phyloP scores from a whole-genome alignment of 2,113 vertebrate genomes.

The Hemiprocne comata region DNA sequence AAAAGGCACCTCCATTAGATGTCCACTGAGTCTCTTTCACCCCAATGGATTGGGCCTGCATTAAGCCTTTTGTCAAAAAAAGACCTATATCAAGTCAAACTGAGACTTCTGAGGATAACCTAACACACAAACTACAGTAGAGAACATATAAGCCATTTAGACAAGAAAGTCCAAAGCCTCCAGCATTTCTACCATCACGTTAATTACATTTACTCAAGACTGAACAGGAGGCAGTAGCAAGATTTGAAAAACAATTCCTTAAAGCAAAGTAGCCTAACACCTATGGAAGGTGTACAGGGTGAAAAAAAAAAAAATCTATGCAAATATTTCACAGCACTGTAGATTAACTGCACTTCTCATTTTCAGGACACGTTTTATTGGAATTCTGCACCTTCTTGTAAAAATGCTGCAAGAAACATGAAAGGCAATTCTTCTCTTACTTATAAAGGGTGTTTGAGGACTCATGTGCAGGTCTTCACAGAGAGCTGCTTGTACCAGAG shows the following conservation, averaged over 20 bases:
- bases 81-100: not conserved
- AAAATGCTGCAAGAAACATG: not conserved
- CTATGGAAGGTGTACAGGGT: not conserved
- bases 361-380: not conserved
- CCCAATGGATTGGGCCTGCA: not conserved
- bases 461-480: rapidly evolving
- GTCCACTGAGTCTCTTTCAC: not conserved
- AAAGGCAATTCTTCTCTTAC: not conserved
- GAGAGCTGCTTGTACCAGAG: not conserved
- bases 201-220: conserved; percentile 1
- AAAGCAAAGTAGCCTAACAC: not conserved
- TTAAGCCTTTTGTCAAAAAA: not conserved
- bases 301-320: not conserved
- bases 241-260: not conserved
- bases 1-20: not conserved
- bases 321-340: not conserved
- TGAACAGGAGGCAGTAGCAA: not conserved
- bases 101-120: not conserved
- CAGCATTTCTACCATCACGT: not conserved
- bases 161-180: not conserved
- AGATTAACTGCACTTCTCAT: not conserved
- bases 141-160: not conserved
- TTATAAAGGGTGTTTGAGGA: not conserved
- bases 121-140: not conserved
- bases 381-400: not conserved